phyloP scores from a whole-genome alignment of 2,888 invertebrate species.

The Stenurella melanura region DNA sequence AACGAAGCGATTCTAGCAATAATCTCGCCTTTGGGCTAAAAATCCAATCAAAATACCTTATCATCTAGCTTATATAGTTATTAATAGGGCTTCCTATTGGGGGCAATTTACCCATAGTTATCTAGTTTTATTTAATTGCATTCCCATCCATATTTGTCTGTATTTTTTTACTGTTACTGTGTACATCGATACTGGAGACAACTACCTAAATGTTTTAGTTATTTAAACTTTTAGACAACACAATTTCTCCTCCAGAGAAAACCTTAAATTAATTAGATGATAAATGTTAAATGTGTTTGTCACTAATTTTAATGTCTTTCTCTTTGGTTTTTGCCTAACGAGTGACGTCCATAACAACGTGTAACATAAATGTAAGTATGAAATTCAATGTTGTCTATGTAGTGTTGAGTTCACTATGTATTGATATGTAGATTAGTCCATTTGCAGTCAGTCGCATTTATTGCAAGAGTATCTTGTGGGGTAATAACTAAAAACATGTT shows the following conservation, averaged over 20 bases:
- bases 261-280: constrained; percentile 23
- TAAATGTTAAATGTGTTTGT: constrained; percentile 54
- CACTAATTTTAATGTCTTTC: constrained; percentile 72
- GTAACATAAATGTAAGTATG: constrained; percentile 73
- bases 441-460: constrained; percentile 24
- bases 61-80: too few relatives aligned
- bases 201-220: constrained; percentile 13
- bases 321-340: constrained; percentile 75
- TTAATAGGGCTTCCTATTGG: too few relatives aligned
- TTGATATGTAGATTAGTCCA: constrained; percentile 40
- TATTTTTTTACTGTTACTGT: constrained; percentile 12
- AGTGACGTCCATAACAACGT: constrained; percentile 73
- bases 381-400: constrained; percentile 63
- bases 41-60: too few relatives aligned
- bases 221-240: constrained; percentile 27
- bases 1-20: too few relatives aligned
- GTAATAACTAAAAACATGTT: too few relatives aligned
- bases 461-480: constrained; percentile 9
- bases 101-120: too few relatives aligned
- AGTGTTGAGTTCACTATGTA: constrained; percentile 54
- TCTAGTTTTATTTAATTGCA: too few relatives aligned
- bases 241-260: neutral
- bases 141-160: too few relatives aligned
- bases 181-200: neutral
- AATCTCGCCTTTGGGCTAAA: too few relatives aligned